Evolutionary conservation across 1,140 invertebrate species (phyloP), one percentile per base, ranked within the genome.

Genomic region (Centruroides vittatus): DNA sequence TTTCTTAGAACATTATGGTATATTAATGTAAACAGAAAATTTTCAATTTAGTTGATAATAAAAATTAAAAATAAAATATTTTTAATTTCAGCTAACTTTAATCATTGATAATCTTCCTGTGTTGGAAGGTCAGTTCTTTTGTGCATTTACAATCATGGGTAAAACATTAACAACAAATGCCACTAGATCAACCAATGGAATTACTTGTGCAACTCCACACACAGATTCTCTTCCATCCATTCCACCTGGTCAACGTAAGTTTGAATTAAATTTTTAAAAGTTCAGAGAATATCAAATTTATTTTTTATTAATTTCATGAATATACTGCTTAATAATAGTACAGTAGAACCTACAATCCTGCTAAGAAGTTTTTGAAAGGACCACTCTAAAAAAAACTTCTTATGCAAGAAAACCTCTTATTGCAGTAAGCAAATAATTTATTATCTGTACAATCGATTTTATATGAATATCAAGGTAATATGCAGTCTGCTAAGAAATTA

Each of bases 61-160:
- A 41, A 49, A 12, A 49, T n/a, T 58, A 46, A 8, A 35, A 36
- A 51, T 23, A 23, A 23, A 23, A 23, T 23, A 23, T 47, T 55
- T 47, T 46, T 23, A 8, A 10, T 55, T 65, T 48, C 73, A 84
- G 81, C 74, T 93, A 70, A 87, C 89, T 72, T 78, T 97, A 66
- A 82, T 85, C 50, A 95, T 97, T 66, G 91, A 95, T 72, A 94
- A 96, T 74, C 80, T 97, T 64, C 93, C 93, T n/a, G 87, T 86
- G 23, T 75, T 94, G 4, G 82, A 86, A 54, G 92, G 90, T 57
- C 84, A 89, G 70, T 91, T 94, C 70, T 79, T 89, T 53, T 98
- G 94, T 77, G 92, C 91, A 11, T 98, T 96, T 75, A 87, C 88
- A 47, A 89, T 89, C 50, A 79, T 90, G 70, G 89, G 92, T 68